Evolutionary conservation across 2,888 invertebrate genomes (phyloP).

Genomic region (Xanthorhoe spadicearia): DNA sequence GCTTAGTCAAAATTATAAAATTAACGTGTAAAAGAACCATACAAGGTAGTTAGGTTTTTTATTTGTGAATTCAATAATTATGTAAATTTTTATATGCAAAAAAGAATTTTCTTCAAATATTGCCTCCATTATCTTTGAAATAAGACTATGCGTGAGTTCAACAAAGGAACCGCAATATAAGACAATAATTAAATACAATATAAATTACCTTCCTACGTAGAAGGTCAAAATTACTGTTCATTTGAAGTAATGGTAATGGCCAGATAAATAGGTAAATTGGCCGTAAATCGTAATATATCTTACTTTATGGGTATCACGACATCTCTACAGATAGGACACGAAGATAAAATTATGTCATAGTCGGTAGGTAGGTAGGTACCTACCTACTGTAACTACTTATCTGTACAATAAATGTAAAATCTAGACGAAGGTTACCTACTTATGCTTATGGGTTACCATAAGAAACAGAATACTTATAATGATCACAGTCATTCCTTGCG

Average conservation of each 20-base stretch:
- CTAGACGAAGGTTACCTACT: background rate
- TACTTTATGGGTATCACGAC: conserved; percentile 39
- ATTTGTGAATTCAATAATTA: no score
- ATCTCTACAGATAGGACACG: conserved; percentile 29
- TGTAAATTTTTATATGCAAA: no score
- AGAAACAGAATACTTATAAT: no score
- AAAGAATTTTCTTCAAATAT: no score
- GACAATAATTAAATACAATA: background rate
- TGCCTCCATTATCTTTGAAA: no score
- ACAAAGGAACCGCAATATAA: background rate
- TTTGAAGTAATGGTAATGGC: conserved; percentile 19
- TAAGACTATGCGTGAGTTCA: background rate
- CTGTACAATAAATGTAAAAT: background rate
- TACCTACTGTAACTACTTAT: background rate
- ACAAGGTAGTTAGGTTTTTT: no score
- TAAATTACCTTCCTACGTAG: background rate
- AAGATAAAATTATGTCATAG: conserved; percentile 33
- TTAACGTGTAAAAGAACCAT: no score
- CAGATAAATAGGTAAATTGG: conserved; percentile 37
- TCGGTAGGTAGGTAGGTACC: background rate
- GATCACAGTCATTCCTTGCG: no score
- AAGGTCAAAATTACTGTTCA: background rate
- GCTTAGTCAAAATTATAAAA: no score
- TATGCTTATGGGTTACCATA: no score
- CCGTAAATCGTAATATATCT: conserved; percentile 41